Percentiles rank a stretch among this genome's conserved stretches.
Evolutionary conservation across 92 coral and sea anemone species (phyloP).

Genomic region (Galaxea fascicularis): DNA sequence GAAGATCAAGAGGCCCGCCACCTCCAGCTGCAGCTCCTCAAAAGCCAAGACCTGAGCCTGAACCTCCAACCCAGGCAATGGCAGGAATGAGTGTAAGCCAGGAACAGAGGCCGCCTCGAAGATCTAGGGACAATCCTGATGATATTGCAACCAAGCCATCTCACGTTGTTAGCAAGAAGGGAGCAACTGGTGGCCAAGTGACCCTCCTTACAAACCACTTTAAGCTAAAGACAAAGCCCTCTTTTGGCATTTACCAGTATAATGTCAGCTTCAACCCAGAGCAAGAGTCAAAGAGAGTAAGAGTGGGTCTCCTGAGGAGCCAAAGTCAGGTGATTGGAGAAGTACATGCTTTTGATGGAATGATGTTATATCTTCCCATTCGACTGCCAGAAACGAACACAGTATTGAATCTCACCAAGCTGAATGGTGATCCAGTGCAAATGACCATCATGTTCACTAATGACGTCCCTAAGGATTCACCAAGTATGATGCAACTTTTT

Average conservation of each 20-base stretch:
- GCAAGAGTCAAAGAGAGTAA: slow-evolving; percentile 82
- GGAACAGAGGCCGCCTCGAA: slow-evolving; percentile 48
- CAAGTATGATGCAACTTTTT: slow-evolving; percentile 82
- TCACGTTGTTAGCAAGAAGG: slow-evolving; percentile 72
- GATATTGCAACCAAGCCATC: slow-evolving; percentile 74
- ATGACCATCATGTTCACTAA: slow-evolving; percentile 88
- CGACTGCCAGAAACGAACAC: slow-evolving; percentile 81
- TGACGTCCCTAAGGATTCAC: slow-evolving; percentile 79
- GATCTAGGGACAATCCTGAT: slow-evolving; percentile 19
- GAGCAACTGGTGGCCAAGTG: slow-evolving; percentile 63
- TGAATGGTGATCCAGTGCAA: slow-evolving; percentile 73
- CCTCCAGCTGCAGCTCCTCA: slow-evolving; percentile 68
- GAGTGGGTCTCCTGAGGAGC: slow-evolving; percentile 74
- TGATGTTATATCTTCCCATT: slow-evolving; percentile 86
- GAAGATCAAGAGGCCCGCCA: slow-evolving; percentile 95
- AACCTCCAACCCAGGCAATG: slow-evolving; percentile 88
- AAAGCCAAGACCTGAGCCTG: slow-evolving; percentile 26
- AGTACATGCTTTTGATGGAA: slow-evolving; percentile 96
- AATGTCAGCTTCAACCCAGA: slow-evolving; percentile 87
- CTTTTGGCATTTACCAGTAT: slow-evolving; percentile 85
- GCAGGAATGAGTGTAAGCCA: slow-evolving; percentile 71
- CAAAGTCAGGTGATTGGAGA: slow-evolving; percentile 76
- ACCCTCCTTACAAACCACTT: slow-evolving; percentile 78
- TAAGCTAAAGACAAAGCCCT: slow-evolving; percentile 63
- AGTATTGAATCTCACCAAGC: slow-evolving; percentile 47